These are phyloP conservation scores for Acronicta alni DNA, from an alignment of 2,888 invertebrate species.

Conservation along the genomic window DNA sequence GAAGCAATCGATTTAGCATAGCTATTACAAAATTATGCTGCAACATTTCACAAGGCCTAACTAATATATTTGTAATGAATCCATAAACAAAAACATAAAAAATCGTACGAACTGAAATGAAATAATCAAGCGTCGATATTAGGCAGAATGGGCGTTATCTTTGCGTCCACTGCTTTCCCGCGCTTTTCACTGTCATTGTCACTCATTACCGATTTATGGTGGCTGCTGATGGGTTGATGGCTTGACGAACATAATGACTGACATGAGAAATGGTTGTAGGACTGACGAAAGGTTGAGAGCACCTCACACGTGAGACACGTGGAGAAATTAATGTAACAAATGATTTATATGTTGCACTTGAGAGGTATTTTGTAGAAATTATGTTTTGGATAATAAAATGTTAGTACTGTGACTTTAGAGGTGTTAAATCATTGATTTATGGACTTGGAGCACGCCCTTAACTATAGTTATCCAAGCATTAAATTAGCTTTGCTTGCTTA, in stretches of 20 bases:
- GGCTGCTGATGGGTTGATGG: slow-evolving; percentile 43
- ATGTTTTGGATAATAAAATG: slow-evolving; percentile 22
- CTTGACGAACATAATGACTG: slow-evolving; percentile 27
- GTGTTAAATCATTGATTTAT: slow-evolving; percentile 2
- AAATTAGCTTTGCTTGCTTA: too few species aligned
- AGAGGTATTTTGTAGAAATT: slow-evolving; percentile 13
- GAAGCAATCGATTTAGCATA: not conserved
- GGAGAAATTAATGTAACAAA: slow-evolving; percentile 19
- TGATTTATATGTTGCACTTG: slow-evolving; percentile 25
- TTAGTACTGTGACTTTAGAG: slow-evolving; percentile 1
- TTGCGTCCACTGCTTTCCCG: slow-evolving; percentile 61
- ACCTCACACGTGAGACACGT: not conserved
- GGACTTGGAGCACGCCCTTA: too few species aligned
- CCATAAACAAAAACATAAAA: slow-evolving; percentile 19
- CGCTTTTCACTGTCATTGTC: slow-evolving; percentile 67
- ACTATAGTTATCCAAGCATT: too few species aligned
- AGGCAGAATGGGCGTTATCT: slow-evolving; percentile 65
- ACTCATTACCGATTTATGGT: slow-evolving; percentile 61
- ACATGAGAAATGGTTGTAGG: slow-evolving; percentile 27
- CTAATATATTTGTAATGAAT: slow-evolving; percentile 18
- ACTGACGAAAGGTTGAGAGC: slow-evolving; percentile 36
- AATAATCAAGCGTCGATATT: slow-evolving; percentile 53
- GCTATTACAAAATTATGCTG: not conserved
- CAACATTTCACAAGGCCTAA: slow-evolving; percentile 5
- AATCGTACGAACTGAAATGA: slow-evolving; percentile 43